Evolutionary conservation across 1,140 invertebrate genomes (phyloP), one percentile per base, ranked within the genome.

Genomic region (Paralvinella palmiformis): DNA sequence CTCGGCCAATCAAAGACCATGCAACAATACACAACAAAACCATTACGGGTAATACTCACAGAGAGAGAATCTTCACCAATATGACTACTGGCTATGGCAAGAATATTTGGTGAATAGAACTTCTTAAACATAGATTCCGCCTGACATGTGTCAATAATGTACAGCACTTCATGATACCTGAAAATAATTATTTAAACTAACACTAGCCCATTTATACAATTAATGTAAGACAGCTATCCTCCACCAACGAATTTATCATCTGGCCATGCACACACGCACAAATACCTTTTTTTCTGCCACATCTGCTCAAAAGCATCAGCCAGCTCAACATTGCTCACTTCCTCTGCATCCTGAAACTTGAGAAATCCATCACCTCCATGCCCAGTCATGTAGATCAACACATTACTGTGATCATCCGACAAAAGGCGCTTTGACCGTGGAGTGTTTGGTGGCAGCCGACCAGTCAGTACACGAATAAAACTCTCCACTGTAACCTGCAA

Each of bases 301-400:
- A 99, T 99, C 82, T 99, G 96, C 79, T 99, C 94, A 65, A 99
- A 86, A 32, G 96, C 96, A 86, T 99, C 95, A 20, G 94, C 96
- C 68, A 99, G 82, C 77, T 99, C 97, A 73, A 96, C 90, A 81
- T 91, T 96, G n/a, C 96, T 98, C 13, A 99, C 92, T 84, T 99
- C 97, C 80, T 98, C 95, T 1, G 94, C 92, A 82, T 99, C 97
- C 85, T 99, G 97, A 78, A 99, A 99, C 80, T 99, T 99, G 0
- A 99, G 82, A 77, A 99, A 99, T 0, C 96, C 96, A 84, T 99
- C 96, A 35, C 96, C 97, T 20, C 97, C 97, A 83, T 99, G 97
- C 0, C 96, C 85, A 58, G 84, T 85, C 72, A 99, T 86, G 80
- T 99, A 99, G 69, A 99, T 93, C 0, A 99, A 81, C 53, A 99